Evolutionary conservation across 2,888 invertebrate species (phyloP), one percentile per base, ranked within the genome.

Genomic region (Hoplodrina blanda): DNA sequence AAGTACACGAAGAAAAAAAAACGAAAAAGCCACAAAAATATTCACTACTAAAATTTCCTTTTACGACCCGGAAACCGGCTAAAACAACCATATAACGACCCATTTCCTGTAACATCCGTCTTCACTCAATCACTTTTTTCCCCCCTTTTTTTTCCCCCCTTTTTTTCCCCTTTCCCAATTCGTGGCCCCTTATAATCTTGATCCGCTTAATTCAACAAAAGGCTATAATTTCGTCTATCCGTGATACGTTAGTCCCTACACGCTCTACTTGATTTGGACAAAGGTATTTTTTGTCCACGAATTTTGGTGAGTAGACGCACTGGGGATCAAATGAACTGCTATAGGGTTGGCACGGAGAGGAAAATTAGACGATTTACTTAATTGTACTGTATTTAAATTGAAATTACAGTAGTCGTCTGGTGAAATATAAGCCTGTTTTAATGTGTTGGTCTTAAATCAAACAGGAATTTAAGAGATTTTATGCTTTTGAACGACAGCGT

Each of bases 261-360:
- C 78, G 78, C 60, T 78, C 78, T 56, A 71, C 59, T 78, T 71
- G 44, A 17, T 19, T 10, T 3, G 65, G 52, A 78, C 78, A 78
- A 78, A 77, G 64, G 10, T 33, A 11, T 57, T 80, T 76, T 78
- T 78, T 78, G 71, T 37, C 81, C 56, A 61, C 33, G n/a, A 55
- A 15, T 54, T 65, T 61, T 50, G 10, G 30, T 37, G 7, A n/a
- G 30, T 46, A 53, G 57, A 19, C 33, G 3, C 53, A 81, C 30
- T 70, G 64, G 70, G 70, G 53, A 52, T 19, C 44, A 63, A 62
- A 33, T 62, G n/a, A n/a, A 33, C 44, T 19, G 15, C 44, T 3
- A 0, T 37, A 80, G 1, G 80, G 68, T 52, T 64, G 63, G 49
- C 60, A 37, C 60, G 11, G 37, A 7, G 1, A 19, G 8, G 3